Percentiles rank a stretch among this genome's conserved stretches.
These are phyloP conservation scores for Gisinianus flammeolus DNA, from an alignment of 2,888 invertebrate genomes.

Conservation along the genomic window DNA sequence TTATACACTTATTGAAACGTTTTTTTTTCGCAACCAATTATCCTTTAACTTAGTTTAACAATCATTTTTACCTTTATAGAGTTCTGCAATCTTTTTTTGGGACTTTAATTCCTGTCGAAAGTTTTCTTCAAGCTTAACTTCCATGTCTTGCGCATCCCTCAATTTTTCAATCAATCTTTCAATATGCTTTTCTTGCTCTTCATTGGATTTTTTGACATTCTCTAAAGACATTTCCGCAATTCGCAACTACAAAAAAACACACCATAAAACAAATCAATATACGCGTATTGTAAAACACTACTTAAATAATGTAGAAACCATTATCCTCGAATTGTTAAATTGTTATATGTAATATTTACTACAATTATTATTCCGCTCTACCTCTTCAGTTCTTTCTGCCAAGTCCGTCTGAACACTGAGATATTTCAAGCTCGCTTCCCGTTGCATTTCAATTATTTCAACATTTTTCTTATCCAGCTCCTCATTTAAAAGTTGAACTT, in stretches of 20 bases:
- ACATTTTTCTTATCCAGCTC: constrained; percentile 79
- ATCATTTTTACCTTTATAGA: constrained; percentile 73
- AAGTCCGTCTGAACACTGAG: constrained; percentile 77
- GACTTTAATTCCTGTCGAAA: constrained; percentile 82
- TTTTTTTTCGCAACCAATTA: too few species aligned
- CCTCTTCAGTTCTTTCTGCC: constrained; percentile 78
- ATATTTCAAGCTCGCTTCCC: constrained; percentile 72
- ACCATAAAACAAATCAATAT: neutral
- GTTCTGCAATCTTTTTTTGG: constrained; percentile 80
- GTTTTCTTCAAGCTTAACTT: constrained; percentile 72
- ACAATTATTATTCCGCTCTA: too few species aligned
- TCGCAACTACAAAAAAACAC: constrained; percentile 64
- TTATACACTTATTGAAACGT: too few species aligned
- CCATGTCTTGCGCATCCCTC: constrained; percentile 75
- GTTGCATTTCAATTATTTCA: constrained; percentile 76
- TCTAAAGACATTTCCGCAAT: constrained; percentile 73
- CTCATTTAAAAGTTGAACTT: constrained; percentile 77
- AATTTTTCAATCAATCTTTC: constrained; percentile 75
- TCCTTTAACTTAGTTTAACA: too few species aligned
- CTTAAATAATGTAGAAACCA: neutral
- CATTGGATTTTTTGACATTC: constrained; percentile 73
- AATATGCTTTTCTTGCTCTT: constrained; percentile 71
- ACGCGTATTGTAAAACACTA: neutral
- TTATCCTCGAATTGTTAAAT: too few species aligned
- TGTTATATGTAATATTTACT: constrained; percentile 15